Evolutionary conservation across 2,797 vertebrate genomes (phyloP).

Genomic region (Ctenopoma kingsleyae): DNA sequence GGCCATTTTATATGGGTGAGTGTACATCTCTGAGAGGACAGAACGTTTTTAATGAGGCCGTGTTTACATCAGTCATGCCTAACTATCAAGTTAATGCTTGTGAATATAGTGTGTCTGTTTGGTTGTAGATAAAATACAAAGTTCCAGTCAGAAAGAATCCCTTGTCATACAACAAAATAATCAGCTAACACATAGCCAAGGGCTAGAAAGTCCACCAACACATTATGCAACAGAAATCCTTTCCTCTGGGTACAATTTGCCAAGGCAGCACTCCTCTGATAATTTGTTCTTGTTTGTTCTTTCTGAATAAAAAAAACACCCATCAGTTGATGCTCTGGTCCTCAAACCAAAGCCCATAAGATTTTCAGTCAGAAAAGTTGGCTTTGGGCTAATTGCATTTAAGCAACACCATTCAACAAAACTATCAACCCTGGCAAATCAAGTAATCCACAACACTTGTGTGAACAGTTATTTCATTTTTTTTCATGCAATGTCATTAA

Average conservation of each 20-base stretch:
- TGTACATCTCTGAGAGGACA: neutral
- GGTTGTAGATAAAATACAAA: slow-evolving; percentile 32
- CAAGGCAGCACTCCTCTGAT: slow-evolving; percentile 41
- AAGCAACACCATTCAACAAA: slow-evolving; percentile 30
- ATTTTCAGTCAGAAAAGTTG: slow-evolving; percentile 35
- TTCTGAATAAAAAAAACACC: slow-evolving; percentile 41
- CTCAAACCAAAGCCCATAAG: slow-evolving; percentile 37
- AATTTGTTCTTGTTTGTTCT: slow-evolving; percentile 62
- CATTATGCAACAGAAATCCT: slow-evolving; percentile 24
- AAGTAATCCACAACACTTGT: slow-evolving; percentile 29
- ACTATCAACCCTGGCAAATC: slow-evolving; percentile 18
- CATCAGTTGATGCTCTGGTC: slow-evolving; percentile 40
- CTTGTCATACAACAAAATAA: slow-evolving; percentile 24
- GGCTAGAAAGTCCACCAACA: slow-evolving; percentile 32
- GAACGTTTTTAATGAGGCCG: slow-evolving; percentile 7
- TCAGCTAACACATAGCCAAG: slow-evolving; percentile 31
- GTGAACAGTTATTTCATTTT: neutral
- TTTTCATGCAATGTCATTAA: neutral
- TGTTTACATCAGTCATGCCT: slow-evolving; percentile 7
- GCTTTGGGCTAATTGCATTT: slow-evolving; percentile 32
- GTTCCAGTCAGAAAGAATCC: slow-evolving; percentile 12
- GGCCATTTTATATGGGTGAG: neutral
- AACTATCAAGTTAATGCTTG: neutral
- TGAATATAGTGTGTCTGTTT: slow-evolving; percentile 2
- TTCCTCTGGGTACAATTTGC: slow-evolving; percentile 43